These are phyloP conservation scores for Dromococcyx pavoninus DNA, from an alignment of 2,797 vertebrate genomes.

Conservation along the genomic window DNA sequence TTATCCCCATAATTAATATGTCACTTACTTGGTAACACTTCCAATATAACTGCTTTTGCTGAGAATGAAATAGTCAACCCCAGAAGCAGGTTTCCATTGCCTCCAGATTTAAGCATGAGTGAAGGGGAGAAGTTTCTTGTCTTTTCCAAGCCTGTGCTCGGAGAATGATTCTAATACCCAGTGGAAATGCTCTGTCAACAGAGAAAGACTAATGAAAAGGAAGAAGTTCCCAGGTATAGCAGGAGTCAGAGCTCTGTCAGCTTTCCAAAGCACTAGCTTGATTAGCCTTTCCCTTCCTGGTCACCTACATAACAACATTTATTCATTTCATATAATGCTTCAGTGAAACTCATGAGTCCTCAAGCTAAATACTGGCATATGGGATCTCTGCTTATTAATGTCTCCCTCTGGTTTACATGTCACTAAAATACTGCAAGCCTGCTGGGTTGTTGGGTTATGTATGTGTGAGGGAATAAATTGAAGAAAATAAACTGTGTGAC, in stretches of 20 bases:
- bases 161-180: not conserved
- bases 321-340: not conserved
- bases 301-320: not conserved
- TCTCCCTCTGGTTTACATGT: not conserved
- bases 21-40: not conserved
- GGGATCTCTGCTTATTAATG: not conserved
- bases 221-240: not conserved
- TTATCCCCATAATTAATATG: conserved; percentile 16
- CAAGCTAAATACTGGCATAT: not conserved
- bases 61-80: not conserved
- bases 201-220: conserved; percentile 4
- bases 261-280: not conserved
- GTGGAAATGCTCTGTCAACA: not conserved
- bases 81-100: not conserved
- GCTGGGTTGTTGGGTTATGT: not conserved
- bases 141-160: not conserved
- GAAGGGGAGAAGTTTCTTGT: not conserved
- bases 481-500: not conserved
- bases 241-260: not conserved
- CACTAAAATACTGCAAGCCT: not conserved
- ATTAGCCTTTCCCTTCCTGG: not conserved
- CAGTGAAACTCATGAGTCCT: not conserved
- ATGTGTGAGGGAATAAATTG: not conserved
- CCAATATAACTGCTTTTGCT: not conserved
- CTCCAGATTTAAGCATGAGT: not conserved